Evolutionary conservation across 2,888 invertebrate species (phyloP).

Genomic region (Acleris sparsana): DNA sequence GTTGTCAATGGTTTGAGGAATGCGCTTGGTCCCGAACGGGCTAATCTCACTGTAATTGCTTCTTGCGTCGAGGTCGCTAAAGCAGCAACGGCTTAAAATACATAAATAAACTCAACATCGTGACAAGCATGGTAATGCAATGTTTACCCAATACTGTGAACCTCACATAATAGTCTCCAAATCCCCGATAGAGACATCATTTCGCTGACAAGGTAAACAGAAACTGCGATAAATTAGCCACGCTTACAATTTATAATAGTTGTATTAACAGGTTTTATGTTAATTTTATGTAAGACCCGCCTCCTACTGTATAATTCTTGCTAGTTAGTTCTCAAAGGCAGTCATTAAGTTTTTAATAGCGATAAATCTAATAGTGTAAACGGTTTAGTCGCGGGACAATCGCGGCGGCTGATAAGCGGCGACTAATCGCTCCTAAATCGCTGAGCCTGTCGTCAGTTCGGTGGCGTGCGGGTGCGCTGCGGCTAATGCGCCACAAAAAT

Average conservation of each 20-base stretch:
- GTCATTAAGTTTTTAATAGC: slow-evolving; percentile 70
- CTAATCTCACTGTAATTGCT: slow-evolving; percentile 25
- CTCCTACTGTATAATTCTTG: slow-evolving; percentile 60
- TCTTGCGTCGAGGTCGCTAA: slow-evolving; percentile 26
- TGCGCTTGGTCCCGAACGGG: slow-evolving; percentile 27
- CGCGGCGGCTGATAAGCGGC: slow-evolving; percentile 48
- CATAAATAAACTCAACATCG: slow-evolving; percentile 10
- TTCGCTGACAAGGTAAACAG: slow-evolving; percentile 56
- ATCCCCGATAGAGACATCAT: slow-evolving; percentile 51
- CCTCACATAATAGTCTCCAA: slow-evolving; percentile 31
- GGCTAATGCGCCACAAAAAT: not conserved
- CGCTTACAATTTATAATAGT: slow-evolving; percentile 64
- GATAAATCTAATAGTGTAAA: slow-evolving; percentile 68
- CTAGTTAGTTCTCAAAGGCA: slow-evolving; percentile 52
- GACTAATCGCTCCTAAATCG: slow-evolving; percentile 56
- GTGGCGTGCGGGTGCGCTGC: slow-evolving; percentile 40
- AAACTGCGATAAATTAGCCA: slow-evolving; percentile 65
- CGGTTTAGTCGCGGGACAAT: slow-evolving; percentile 55
- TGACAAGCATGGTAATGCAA: slow-evolving; percentile 10
- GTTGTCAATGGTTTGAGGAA: slow-evolving; percentile 25
- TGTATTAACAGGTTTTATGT: slow-evolving; percentile 70
- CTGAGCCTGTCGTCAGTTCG: slow-evolving; percentile 50
- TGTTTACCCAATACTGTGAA: slow-evolving; percentile 21
- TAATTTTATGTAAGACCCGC: slow-evolving; percentile 74
- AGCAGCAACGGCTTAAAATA: slow-evolving; percentile 18